These are phyloP conservation scores for Mesitornis unicolor DNA, from an alignment of 2,113 vertebrate species.

Conservation along the genomic window DNA sequence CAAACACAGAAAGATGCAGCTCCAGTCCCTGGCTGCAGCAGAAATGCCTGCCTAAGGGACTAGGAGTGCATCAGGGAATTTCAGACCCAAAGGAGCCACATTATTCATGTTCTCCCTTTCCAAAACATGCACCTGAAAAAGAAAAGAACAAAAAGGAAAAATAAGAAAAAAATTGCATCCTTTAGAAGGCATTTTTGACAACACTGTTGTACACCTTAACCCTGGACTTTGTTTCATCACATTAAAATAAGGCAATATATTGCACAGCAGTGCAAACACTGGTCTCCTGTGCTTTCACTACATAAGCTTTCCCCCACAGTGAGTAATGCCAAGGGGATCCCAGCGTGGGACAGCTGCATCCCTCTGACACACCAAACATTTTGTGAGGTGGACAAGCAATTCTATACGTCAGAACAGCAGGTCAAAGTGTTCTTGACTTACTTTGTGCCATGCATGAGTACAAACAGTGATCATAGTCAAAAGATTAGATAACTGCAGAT, in stretches of 20 bases:
- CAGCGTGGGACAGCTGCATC: neutral
- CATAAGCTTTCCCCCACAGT: neutral
- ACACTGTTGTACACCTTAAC: neutral
- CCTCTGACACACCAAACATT: neutral
- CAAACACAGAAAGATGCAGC: neutral
- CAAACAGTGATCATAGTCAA: fast-evolving
- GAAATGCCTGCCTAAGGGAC: neutral
- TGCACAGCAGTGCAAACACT: neutral
- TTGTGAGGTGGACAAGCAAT: neutral
- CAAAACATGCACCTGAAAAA: neutral
- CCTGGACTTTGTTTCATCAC: neutral
- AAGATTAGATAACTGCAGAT: neutral
- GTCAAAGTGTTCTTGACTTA: neutral
- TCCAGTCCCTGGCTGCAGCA: neutral
- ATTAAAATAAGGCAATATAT: neutral
- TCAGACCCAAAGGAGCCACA: neutral
- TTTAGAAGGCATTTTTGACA: neutral
- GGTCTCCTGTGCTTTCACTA: neutral
- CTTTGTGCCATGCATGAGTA: neutral
- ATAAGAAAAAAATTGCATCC: too few relatives aligned
- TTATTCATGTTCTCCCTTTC: neutral
- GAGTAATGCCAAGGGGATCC: neutral
- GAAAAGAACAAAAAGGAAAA: neutral
- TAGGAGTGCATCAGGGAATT: neutral
- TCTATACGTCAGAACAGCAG: neutral